Evolutionary conservation across 1,140 invertebrate genomes (phyloP), one percentile per base, ranked within the genome.

Genomic region (Lasioglossum albipes): DNA sequence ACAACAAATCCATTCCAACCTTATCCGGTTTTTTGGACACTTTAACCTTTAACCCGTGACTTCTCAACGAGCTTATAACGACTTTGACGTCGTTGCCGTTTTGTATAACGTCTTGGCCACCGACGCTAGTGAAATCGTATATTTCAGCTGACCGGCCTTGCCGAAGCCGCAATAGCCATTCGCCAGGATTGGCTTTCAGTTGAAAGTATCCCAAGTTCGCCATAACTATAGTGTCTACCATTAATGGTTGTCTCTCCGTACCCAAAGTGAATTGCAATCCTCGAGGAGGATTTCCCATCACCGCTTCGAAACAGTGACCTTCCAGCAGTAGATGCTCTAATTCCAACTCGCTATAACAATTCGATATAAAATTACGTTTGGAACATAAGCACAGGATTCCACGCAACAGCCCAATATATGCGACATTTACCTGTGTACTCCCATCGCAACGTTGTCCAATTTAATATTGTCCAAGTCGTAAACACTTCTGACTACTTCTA

Each of bases 401-500:
- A 36, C 36, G 36, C 5, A 36, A 36, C 36, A 36, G 36, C 5
- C 5, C 5, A 3, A 36, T 36, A 12, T 12, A 49, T 49, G 45
- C 2, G 13, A 12, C 18, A 22, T 10, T 67, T 92, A 96, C 95
- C 95, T 96, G 84, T 95, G 95, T 12, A 95, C 95, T 70, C 94
- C 94, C 54, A 96, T 96, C 36, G 97, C 97, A n/a, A 98, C 97
- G 91, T 97, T 96, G 81, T 97, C 96, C 54, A 98, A 93, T 81
- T 98, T 96, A 82, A 99, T 99, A 92, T 99, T 99, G 92, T 99
- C 99, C 84, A 99, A 95, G 94, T 99, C 99, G 93, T 99, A 98
- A 22, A 98, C 96, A 49, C 98, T 97, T 81, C 96, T 95, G 9
- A 99, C 97, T 78, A 98, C 96, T 94, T 99, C 98, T 0, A 99